These are phyloP conservation scores for Eupithecia tripunctaria DNA, from an alignment of 2,888 invertebrate genomes.

Conservation along the genomic window DNA sequence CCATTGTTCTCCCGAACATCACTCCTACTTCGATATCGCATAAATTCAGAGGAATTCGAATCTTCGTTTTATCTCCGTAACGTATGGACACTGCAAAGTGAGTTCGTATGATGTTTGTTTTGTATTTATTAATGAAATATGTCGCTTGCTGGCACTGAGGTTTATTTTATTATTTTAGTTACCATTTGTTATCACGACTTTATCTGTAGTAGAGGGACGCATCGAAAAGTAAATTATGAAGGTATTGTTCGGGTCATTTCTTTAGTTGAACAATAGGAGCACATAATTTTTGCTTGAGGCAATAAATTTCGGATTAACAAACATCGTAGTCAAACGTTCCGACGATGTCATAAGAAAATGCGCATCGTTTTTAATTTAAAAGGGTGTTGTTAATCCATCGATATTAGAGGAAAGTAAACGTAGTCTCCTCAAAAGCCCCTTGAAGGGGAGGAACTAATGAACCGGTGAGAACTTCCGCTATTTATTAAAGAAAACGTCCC, in stretches of 20 bases:
- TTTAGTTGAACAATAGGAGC: constrained; percentile 77
- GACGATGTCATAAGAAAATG: constrained; percentile 49
- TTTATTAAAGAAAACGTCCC: constrained; percentile 51
- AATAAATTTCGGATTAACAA: constrained; percentile 80
- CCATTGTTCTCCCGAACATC: constrained; percentile 78
- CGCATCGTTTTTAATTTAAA: constrained; percentile 77
- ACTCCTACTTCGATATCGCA: constrained; percentile 79
- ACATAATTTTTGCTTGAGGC: constrained; percentile 73
- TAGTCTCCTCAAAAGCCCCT: constrained; percentile 59
- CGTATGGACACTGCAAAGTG: constrained; percentile 84
- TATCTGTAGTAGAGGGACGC: constrained; percentile 78
- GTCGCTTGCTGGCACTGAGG: constrained; percentile 74
- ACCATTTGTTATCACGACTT: constrained; percentile 85
- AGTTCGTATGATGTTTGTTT: constrained; percentile 82
- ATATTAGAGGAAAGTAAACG: constrained; percentile 76
- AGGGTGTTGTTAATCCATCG: constrained; percentile 77
- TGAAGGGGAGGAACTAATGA: constrained; percentile 70
- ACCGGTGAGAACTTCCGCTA: constrained; percentile 60
- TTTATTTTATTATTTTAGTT: constrained; percentile 84
- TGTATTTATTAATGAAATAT: constrained; percentile 85
- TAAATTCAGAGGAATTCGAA: constrained; percentile 79
- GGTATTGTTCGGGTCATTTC: constrained; percentile 79
- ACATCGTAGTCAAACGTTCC: constrained; percentile 54
- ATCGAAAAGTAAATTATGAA: constrained; percentile 83
- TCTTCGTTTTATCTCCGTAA: constrained; percentile 84